Evolutionary conservation across 1,140 invertebrate species (phyloP), one percentile per base, ranked within the genome.

Genomic region (Luehdorfia chinensis): DNA sequence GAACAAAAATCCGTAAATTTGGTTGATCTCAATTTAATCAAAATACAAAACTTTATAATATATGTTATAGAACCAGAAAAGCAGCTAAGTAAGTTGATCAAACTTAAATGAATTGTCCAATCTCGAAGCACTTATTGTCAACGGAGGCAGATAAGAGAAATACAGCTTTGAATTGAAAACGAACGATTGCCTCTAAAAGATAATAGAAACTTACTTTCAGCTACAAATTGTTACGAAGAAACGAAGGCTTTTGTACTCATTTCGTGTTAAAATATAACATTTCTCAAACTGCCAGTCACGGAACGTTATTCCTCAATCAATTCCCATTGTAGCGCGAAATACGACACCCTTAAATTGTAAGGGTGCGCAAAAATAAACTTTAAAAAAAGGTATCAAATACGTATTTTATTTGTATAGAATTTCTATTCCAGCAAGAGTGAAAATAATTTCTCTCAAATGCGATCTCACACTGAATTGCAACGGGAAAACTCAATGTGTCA

Each of bases 221-320:
- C 4, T 18, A 30, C 25, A 30, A 30, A 11, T 18, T 30, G 39
- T 30, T 18, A 15, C 16, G 14, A 43, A 9, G 39, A 41, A 27
- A 9, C n/a, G 37, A 8, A 16, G 7, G 39, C 14, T 59, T 43
- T 59, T 47, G 45, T 56, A 53, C 39, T 56, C 55, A 50, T 59
- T 57, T 47, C 21, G 46, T 53, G 52, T 49, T 52, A 61, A 62
- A 66, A 59, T 59, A 57, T 51, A 62, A 51, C 59, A 62, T 66
- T 66, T 53, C 59, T 59, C 54, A 59, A 66, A 52, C 55, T 56
- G 50, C 56, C 54, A 59, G 53, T 59, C 59, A 59, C 23, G 39
- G 15, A 30, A 43, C 15, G 39, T 62, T 66, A 66, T 62, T 62
- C 54, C 49, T 50, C 51, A 66, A 66, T 66, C 63, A 66, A 62